Base-by-base conservation (phyloP, 2,888 invertebrate genomes). In the Lepidonotus clava region DNA sequence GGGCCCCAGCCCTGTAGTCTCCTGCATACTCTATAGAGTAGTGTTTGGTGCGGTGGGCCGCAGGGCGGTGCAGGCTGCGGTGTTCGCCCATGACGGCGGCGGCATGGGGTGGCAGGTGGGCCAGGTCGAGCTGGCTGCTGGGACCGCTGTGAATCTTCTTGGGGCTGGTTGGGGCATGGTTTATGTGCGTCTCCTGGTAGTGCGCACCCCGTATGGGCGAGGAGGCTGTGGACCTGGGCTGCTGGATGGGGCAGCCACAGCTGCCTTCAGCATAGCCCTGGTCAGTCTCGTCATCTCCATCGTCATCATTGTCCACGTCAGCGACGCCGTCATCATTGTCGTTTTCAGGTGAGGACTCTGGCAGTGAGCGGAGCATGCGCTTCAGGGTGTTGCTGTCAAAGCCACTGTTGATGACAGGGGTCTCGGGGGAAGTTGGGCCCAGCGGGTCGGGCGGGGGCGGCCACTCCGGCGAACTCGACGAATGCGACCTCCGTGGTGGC, bases 351-450 rank as follows among this genome's bases (percentile, higher is more conserved):
- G 80, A 71, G 56, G 86, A 84, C 21, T 86, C 90, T 36, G 98
- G 97, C 96, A 98, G 97, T 83, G 98, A 98, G 93, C 98, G 98
- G 91, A 98, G 95, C 97, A 98, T 98, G 89, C 97, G 96, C 94
- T 98, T 98, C 91, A 98, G 95, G 11, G 98, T 98, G 93, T 96
- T 97, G 92, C 97, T 97, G 94, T 97, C 97, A 94, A 96, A 94
- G 87, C 93, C 94, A 89, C 95, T 92, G 90, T 91, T 87, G 91
- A 92, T 66, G 91, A 92, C 86, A 91, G 90, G 61, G 91, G 92
- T 71, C 46, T 88, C 87, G 8, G 88, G 86, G 14, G 86, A 83
- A 14, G 40, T 83, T 11, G 86, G 84, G 21, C 83, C 51, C 41
- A 85, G 71, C 34, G 85, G 66, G 41, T 93, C 93, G 11, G 93